A percentile compares a stretch with the other conserved stretches of the same genome.
These are phyloP conservation scores for Neosalanx taihuensis DNA, from an alignment of 2,797 vertebrate genomes.

Conservation along the genomic window DNA sequence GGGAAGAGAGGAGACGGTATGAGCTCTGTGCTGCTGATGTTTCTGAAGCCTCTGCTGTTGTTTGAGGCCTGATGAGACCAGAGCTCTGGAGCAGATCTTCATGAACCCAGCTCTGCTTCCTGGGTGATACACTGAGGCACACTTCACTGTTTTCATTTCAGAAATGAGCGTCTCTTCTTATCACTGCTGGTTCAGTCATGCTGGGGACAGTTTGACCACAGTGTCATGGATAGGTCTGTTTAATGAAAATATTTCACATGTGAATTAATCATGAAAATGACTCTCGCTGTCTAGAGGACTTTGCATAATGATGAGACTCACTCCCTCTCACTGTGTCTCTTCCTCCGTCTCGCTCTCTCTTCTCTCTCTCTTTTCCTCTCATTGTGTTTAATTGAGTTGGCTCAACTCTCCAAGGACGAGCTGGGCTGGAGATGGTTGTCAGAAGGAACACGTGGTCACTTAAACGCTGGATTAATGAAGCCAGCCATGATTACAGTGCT, in stretches of 20 bases:
- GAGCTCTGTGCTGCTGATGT: constrained; percentile 38
- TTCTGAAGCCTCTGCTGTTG: constrained; percentile 46
- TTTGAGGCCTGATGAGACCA: constrained; percentile 55
- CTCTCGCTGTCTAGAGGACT: constrained; percentile 52
- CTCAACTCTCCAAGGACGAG: constrained; percentile 49
- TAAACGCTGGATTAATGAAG: constrained; percentile 66
- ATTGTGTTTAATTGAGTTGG: constrained; percentile 60
- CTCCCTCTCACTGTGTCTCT: constrained; percentile 24
- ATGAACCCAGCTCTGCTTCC: constrained; percentile 55
- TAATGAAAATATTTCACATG: constrained; percentile 69
- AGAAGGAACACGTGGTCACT: constrained; percentile 57
- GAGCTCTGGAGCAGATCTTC: constrained; percentile 53
- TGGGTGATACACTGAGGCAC: constrained; percentile 35
- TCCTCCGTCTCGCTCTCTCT: constrained; percentile 16
- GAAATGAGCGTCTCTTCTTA: constrained; percentile 45
- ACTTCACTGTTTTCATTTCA: constrained; percentile 52
- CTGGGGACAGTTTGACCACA: constrained; percentile 51
- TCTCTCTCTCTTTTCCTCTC: constrained; percentile 34
- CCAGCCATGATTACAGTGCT: constrained; percentile 63
- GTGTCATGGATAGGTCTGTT: constrained; percentile 55
- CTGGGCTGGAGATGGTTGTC: constrained; percentile 43
- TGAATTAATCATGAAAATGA: constrained; percentile 68
- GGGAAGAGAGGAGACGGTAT: constrained; percentile 4
- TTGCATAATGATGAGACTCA: constrained; percentile 57
- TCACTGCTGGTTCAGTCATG: constrained; percentile 61